Base-by-base conservation (phyloP, 2,797 vertebrate genomes). In the Neosilurus hyrtlii region DNA sequence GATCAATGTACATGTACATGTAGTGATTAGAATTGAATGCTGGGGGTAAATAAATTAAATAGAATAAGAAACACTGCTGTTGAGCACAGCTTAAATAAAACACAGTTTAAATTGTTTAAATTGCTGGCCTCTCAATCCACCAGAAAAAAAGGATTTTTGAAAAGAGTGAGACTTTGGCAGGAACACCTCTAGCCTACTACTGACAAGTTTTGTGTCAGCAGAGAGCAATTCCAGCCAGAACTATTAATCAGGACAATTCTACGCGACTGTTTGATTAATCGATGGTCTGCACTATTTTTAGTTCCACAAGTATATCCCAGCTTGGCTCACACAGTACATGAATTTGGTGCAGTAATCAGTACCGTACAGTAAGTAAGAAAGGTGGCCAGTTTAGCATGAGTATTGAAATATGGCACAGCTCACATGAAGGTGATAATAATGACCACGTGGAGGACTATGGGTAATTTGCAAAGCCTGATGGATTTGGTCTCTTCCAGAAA, bases 231-330 rank as follows among this genome's bases (percentile, higher is more conserved):
- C 14, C 37, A 51, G 24, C 43, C 76, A 78, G 61, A 78, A 43
- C 26, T 24, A 78, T 78, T 78, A 78, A 78, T 78, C 76, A 78
- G 10, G 24, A 65, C 61, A 78, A 12, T 52, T 78, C 43, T 65
- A 2, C 62, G 59, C 10, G 5, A 77, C 35, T 24, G 43, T 65
- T 51, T 65, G 76, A 65, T 78, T 78, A 78, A 65, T 65, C 5
- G 9, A 65, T 49, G 30, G 61, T 26, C 76, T 26, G 37, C 22
- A 77, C 57, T 77, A 62, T 57, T 77, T 77, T 77, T 77, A 77
- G 74, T 49, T 43, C 35, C 8, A 61, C 30, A 1, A 61, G 11
- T 61, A 49, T n/a, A 76, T 61, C 20, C 74, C 35, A 49, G 35
- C 71, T 74, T n/a, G 26, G 52, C 51, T 56, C 9, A 1, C 74